Percentiles rank a stretch among this genome's conserved stretches.
phyloP scores from a whole-genome alignment of 2,797 vertebrate species.

The Rhinella marina region DNA sequence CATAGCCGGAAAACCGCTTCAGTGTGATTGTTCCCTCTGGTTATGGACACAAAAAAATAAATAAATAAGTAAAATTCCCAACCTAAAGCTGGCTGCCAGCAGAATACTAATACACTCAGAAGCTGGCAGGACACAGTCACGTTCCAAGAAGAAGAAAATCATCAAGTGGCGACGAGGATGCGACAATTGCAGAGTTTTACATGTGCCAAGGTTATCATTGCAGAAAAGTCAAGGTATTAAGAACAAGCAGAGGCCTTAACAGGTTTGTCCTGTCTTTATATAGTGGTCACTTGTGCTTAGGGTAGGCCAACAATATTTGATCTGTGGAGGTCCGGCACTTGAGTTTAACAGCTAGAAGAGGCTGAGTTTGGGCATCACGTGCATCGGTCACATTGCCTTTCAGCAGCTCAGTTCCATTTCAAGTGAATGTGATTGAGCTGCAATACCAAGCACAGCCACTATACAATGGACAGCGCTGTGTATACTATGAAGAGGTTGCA shows the following conservation, averaged over 20 bases:
- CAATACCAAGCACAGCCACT: too few relatives aligned
- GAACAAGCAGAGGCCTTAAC: not conserved
- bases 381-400: too few relatives aligned
- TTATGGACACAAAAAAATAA: constrained; percentile 73
- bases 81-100: constrained; percentile 77
- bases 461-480: too few relatives aligned
- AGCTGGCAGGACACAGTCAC: constrained; percentile 64
- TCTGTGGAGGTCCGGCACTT: too few relatives aligned
- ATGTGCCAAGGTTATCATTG: not conserved
- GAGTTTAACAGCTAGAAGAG: too few relatives aligned
- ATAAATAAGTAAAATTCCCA: constrained; percentile 72
- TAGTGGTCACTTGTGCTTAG: too few relatives aligned
- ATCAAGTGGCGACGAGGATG: constrained; percentile 68
- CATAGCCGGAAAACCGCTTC: constrained; percentile 74
- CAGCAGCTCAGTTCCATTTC: too few relatives aligned
- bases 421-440: too few relatives aligned
- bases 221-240: not conserved
- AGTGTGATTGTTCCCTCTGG: constrained; percentile 85
- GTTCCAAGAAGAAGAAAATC: constrained; percentile 66
- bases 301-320: too few relatives aligned
- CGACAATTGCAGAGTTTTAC: constrained; percentile 52
- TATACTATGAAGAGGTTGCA: too few relatives aligned
- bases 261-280: too few relatives aligned
- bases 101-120: constrained; percentile 84
- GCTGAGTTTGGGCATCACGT: too few relatives aligned